Conservation (phyloP, 2,113 vertebrate genomes). For the Lanius ludovicianus region DNA sequence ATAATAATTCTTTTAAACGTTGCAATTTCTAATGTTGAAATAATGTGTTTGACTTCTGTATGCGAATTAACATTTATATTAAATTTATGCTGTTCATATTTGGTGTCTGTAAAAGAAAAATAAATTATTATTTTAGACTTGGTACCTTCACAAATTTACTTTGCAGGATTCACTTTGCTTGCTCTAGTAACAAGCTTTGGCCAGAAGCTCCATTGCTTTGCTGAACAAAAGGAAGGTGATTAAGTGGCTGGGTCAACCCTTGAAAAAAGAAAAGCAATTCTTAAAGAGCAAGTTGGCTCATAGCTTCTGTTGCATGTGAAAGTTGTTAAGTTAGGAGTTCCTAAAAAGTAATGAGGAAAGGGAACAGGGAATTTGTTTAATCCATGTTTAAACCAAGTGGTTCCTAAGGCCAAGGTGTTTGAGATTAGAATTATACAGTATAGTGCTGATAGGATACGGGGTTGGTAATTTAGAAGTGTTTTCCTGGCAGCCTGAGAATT, state of each 20-base stretch:
- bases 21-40: conserved; percentile 76
- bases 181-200: background rate
- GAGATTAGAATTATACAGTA: background rate
- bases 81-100: conserved; percentile 70
- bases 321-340: background rate
- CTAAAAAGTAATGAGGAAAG: background rate
- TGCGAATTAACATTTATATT: conserved; percentile 72
- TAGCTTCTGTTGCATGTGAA: background rate
- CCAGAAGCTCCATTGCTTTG: background rate
- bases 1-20: conserved; percentile 62
- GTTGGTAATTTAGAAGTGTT: background rate
- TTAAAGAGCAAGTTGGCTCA: background rate
- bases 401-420: background rate
- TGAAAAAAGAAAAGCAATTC: background rate
- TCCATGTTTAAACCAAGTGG: background rate
- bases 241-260: background rate
- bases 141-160: background rate
- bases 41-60: conserved; percentile 80
- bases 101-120: background rate
- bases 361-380: background rate
- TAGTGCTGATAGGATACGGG: background rate
- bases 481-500: background rate
- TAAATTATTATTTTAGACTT: background rate
- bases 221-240: background rate
- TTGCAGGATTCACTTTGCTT: background rate